A percentile compares a stretch with the other conserved stretches of the same genome.
These are phyloP conservation scores for Atopsyche davidsoni DNA, from an alignment of 1,140 invertebrate genomes.

Conservation along the genomic window DNA sequence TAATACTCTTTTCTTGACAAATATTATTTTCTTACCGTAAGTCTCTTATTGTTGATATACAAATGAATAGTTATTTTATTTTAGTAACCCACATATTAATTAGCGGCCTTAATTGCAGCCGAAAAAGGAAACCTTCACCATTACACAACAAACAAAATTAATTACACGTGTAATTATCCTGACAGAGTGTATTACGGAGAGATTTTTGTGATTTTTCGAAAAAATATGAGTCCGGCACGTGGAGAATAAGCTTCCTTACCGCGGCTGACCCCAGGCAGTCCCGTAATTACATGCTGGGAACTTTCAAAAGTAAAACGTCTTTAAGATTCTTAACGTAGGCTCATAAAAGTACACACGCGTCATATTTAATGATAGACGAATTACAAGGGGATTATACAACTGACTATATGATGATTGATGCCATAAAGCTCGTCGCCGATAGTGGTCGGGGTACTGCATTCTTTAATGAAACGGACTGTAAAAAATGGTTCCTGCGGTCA, in stretches of 20 bases:
- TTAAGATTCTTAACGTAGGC: not conserved
- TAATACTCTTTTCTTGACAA: too few relatives aligned
- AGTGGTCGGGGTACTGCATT: conserved; percentile 22
- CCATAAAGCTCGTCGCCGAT: conserved; percentile 29
- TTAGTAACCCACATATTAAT: too few relatives aligned
- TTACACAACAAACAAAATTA: too few relatives aligned
- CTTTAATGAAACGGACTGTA: not conserved
- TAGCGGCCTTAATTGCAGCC: too few relatives aligned
- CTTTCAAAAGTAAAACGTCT: conserved; percentile 5
- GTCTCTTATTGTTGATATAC: too few relatives aligned
- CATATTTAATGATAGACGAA: conserved; percentile 29
- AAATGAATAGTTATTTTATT: too few relatives aligned
- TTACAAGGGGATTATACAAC: conserved; percentile 29
- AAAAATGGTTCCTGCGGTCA: conserved; percentile 11
- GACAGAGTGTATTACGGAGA: too few relatives aligned
- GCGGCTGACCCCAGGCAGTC: not conserved
- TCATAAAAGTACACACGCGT: conserved; percentile 15
- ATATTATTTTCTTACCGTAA: too few relatives aligned
- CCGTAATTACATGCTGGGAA: conserved; percentile 4
- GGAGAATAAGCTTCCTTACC: too few relatives aligned
- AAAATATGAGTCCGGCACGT: conserved; percentile 10
- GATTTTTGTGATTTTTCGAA: not conserved
- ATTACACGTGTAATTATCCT: too few relatives aligned
- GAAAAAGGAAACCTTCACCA: too few relatives aligned
- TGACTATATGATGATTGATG: conserved; percentile 28